phyloP scores from a whole-genome alignment of 2,113 vertebrate genomes.

The Ranitomeya variabilis region DNA sequence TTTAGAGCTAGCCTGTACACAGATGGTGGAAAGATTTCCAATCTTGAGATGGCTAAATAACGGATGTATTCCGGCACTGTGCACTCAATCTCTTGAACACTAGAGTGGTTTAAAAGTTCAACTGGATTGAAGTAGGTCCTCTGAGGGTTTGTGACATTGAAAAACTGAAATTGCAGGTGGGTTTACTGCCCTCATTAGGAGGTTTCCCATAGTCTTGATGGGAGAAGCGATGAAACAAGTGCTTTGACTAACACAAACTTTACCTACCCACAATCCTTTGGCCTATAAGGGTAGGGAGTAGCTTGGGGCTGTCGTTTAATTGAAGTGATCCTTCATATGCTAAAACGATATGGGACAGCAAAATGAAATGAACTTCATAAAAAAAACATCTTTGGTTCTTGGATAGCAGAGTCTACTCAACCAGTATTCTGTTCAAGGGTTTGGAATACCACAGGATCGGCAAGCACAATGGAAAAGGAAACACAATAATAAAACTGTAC shows the following conservation, averaged over 20 bases:
- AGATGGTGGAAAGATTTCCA: neutral
- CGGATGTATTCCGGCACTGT: neutral
- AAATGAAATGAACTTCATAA: neutral
- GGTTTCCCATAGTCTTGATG: neutral
- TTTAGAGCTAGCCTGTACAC: neutral
- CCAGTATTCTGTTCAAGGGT: neutral
- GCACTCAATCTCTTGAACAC: too few relatives aligned
- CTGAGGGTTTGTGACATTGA: too few relatives aligned
- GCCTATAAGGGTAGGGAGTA: too few relatives aligned
- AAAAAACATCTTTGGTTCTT: neutral
- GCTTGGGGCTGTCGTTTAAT: neutral
- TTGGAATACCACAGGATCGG: neutral
- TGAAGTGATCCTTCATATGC: neutral
- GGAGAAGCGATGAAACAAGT: neutral
- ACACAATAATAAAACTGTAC: constrained; percentile 9
- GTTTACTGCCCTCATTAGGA: neutral
- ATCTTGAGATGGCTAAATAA: neutral
- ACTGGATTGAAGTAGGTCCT: too few relatives aligned
- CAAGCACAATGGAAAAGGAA: neutral
- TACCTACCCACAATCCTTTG: neutral
- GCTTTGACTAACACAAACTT: neutral
- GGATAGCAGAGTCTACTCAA: neutral
- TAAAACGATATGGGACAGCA: neutral
- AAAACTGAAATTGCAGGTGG: neutral
- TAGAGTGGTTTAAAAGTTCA: too few relatives aligned